Conservation (phyloP, 23 tunicate genomes). For the Oikopleura vanhoeffeni region DNA sequence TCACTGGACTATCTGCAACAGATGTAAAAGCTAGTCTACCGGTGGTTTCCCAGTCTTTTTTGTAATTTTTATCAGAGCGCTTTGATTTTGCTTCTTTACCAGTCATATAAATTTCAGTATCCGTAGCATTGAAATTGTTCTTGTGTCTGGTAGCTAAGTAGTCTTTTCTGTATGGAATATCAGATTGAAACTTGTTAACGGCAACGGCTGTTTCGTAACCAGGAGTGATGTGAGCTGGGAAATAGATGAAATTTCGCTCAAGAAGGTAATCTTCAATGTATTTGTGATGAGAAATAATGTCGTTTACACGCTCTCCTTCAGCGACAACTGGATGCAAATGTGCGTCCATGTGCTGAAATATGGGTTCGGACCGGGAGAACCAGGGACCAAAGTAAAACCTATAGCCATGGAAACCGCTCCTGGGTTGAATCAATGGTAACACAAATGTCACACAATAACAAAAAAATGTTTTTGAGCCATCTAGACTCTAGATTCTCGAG, state of each 20-base stretch:
- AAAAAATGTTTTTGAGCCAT: too few species aligned
- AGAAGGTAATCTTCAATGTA: conserved; percentile 82
- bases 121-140: conserved; percentile 52
- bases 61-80: background rate
- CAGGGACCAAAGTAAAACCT: background rate
- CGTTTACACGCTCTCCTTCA: conserved; percentile 40
- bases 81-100: conserved; percentile 5
- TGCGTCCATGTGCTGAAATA: background rate
- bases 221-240: conserved; percentile 71
- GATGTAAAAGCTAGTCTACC: background rate
- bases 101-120: conserved; percentile 46
- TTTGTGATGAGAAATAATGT: conserved; percentile 41
- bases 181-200: conserved; percentile 57
- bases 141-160: conserved; percentile 20
- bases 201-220: conserved; percentile 55
- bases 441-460: too few species aligned
- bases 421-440: background rate
- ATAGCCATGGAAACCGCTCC: background rate
- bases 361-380: too few species aligned
- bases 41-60: background rate
- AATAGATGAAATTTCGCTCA: conserved; percentile 49
- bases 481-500: too few species aligned
- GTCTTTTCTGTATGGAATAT: conserved; percentile 44
- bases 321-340: conserved; percentile 28
- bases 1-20: background rate